Conservation (phyloP, 2,113 vertebrate species). For the Chrysochloris asiatica region DNA sequence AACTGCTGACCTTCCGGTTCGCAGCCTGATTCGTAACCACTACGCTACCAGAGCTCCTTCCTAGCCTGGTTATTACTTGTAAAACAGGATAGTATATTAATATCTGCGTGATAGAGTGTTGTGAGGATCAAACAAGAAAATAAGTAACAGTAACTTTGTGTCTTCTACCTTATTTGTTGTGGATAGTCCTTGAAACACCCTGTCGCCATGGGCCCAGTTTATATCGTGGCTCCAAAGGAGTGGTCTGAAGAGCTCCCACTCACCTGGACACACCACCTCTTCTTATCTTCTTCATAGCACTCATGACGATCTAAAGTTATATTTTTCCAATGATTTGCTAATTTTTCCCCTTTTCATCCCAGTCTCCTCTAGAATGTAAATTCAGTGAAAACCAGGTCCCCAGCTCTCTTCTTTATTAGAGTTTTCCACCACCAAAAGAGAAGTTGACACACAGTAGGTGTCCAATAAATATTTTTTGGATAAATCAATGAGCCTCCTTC, state of each 20-base stretch:
- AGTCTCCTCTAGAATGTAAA: neutral
- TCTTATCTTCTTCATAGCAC: slow-evolving; percentile 1
- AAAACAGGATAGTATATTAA: neutral
- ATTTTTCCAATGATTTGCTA: neutral
- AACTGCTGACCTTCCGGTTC: no score
- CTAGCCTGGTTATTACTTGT: neutral
- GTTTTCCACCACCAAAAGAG: neutral
- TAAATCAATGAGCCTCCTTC: neutral
- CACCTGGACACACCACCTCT: neutral
- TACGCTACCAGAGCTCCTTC: no score
- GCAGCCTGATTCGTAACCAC: no score
- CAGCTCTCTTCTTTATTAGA: neutral
- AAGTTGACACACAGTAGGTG: neutral
- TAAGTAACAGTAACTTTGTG: neutral
- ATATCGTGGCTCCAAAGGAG: neutral
- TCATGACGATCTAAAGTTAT: neutral
- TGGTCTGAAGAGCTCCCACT: neutral
- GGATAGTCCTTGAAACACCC: neutral
- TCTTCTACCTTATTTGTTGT: neutral
- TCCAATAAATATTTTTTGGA: neutral
- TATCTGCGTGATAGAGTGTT: neutral
- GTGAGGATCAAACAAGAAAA: neutral
- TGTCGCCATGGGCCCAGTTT: neutral
- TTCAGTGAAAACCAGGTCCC: neutral
- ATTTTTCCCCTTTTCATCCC: neutral